phyloP scores from a whole-genome alignment of 2,113 vertebrate species.

The Odontesthes bonariensis region DNA sequence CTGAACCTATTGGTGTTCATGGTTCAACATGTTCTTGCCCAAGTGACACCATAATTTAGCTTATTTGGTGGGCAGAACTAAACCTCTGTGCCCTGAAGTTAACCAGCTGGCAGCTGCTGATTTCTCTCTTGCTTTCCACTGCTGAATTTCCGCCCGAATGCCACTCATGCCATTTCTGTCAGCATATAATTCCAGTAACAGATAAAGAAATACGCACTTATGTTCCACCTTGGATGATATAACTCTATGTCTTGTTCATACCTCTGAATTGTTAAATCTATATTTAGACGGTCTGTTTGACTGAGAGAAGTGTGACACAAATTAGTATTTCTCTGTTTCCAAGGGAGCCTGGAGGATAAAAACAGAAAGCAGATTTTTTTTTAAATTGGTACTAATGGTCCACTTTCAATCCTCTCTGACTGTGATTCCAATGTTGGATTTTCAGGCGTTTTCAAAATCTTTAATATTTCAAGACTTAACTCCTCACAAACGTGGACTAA shows the following conservation, averaged over 20 bases:
- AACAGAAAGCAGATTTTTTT: background rate
- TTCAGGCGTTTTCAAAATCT: background rate
- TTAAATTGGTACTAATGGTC: background rate
- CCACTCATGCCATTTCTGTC: conserved; percentile 36
- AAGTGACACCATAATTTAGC: conserved; percentile 18
- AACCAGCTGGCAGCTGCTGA: conserved; percentile 61
- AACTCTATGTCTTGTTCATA: background rate
- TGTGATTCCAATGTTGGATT: background rate
- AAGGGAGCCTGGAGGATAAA: background rate
- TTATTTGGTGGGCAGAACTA: conserved; percentile 47
- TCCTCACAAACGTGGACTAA: background rate
- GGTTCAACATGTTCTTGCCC: background rate
- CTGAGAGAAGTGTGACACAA: background rate
- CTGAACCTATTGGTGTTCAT: conserved; percentile 2
- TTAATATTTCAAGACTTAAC: background rate
- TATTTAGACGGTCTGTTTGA: background rate
- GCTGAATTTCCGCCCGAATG: conserved; percentile 25
- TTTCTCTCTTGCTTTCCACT: conserved; percentile 31
- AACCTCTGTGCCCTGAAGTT: conserved; percentile 52
- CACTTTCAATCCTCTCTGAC: background rate
- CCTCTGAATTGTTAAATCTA: background rate
- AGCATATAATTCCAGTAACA: conserved; percentile 24
- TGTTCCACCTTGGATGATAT: conserved; percentile 3
- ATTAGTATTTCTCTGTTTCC: background rate
- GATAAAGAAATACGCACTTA: conserved; percentile 7